A percentile compares a stretch with the other conserved stretches of the same genome.
Conservation (phyloP, 2,888 invertebrate genomes). For the Dolomedes plantarius region DNA sequence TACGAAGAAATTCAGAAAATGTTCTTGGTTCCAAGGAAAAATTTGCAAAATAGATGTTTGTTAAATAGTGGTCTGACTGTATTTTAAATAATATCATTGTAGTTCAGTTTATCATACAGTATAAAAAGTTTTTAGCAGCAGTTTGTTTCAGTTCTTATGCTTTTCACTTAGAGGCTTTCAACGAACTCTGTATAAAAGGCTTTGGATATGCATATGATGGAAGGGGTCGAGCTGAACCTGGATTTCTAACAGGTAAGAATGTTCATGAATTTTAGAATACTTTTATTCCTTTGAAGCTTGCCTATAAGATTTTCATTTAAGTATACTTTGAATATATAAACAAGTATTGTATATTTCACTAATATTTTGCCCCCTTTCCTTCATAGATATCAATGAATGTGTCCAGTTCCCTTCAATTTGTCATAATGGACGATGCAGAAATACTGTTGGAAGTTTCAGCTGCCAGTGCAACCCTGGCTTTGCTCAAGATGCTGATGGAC, state of each 20-base stretch:
- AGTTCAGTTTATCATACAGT: too few relatives aligned
- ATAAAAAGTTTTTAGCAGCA: too few relatives aligned
- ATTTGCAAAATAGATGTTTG: too few relatives aligned
- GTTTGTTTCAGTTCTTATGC: slow-evolving; percentile 60
- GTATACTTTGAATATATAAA: too few relatives aligned
- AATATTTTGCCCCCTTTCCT: too few relatives aligned
- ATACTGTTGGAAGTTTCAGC: slow-evolving; percentile 84
- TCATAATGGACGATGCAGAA: slow-evolving; percentile 69
- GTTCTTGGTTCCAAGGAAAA: too few relatives aligned
- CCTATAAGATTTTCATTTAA: too few relatives aligned
- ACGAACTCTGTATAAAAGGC: slow-evolving; percentile 82
- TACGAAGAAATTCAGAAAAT: too few relatives aligned
- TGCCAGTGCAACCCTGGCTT: slow-evolving; percentile 90
- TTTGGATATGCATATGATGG: slow-evolving; percentile 78
- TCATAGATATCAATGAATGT: slow-evolving; percentile 90
- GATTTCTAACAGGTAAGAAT: slow-evolving; percentile 72
- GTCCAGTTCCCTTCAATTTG: slow-evolving; percentile 85
- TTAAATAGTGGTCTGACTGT: too few relatives aligned
- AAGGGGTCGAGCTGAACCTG: slow-evolving; percentile 70
- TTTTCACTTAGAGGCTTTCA: slow-evolving; percentile 78
- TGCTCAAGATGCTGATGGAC: slow-evolving; percentile 79
- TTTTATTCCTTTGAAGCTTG: slow-evolving; percentile 10
- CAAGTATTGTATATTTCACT: too few relatives aligned
- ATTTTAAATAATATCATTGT: too few relatives aligned
- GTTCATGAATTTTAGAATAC: too few relatives aligned